Conservation (phyloP, 2,888 invertebrate species). For the Euplexia lucipara region DNA sequence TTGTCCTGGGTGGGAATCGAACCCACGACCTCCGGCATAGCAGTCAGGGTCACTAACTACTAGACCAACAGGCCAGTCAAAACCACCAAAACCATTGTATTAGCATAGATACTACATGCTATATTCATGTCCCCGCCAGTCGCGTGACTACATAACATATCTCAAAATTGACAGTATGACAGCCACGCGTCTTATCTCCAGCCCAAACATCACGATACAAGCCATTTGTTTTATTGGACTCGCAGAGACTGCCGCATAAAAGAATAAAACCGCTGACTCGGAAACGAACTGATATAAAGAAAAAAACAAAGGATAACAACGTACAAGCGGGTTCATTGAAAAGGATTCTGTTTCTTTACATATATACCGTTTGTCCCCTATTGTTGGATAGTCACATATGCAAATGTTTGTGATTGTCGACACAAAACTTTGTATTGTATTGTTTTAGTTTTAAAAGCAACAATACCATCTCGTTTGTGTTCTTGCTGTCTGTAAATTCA, state of each 20-base stretch:
- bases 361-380: constrained; percentile 34
- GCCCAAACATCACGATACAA: constrained; percentile 34
- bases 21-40: no score
- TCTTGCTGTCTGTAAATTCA: background rate
- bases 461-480: constrained; percentile 17
- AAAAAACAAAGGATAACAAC: constrained; percentile 9
- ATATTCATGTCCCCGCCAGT: constrained; percentile 9
- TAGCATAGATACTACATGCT: background rate
- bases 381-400: constrained; percentile 37
- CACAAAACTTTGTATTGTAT: constrained; percentile 5
- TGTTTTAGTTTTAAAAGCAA: constrained; percentile 17
- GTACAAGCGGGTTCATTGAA: constrained; percentile 41
- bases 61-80: no score
- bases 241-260: constrained; percentile 14
- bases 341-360: constrained; percentile 26
- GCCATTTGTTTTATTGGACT: constrained; percentile 47
- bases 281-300: constrained; percentile 36
- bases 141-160: constrained; percentile 18
- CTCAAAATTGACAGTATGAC: constrained; percentile 19
- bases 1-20: no score
- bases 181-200: constrained; percentile 32
- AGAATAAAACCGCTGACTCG: constrained; percentile 46
- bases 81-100: background rate
- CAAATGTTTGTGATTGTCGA: constrained; percentile 23
- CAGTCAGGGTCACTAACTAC: no score